Base-by-base conservation (phyloP, 2,797 vertebrate species). In the Oryzias sinensis region DNA sequence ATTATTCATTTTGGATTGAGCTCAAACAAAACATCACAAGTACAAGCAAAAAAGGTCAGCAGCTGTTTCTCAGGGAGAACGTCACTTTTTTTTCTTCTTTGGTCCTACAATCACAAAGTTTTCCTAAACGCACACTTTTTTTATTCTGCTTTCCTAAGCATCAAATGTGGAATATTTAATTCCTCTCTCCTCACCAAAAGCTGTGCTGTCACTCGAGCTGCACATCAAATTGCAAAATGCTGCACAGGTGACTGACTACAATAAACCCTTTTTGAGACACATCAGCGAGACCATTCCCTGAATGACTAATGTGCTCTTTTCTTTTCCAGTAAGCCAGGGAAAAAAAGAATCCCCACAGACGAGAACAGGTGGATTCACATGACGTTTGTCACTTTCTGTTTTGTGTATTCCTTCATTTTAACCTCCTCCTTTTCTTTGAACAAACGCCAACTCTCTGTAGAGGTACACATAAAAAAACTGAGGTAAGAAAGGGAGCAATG, bases 381-480 rank as follows among this genome's bases (percentile, higher is more conserved):
- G 62, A 42, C 55, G 49, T 65, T 75, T 72, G 66, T 82, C 72
- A 56, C 63, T 72, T 74, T 5, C n/a, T 16, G 45, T 6, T 37
- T 43, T 9, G 14, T 18, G 13, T 22, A n/a, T 50, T 46, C 46
- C 53, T 64, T 77, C 42, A 54, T 70, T 72, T 63, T 62, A 42
- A 24, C 72, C 33, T 53, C 11, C 22, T 68, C 46, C 55, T 58
- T 48, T 48, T 37, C 33, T 8, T 37, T 37, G 8, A 11, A 17
- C 29, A 62, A 60, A 45, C 2, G 2, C 20, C 60, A 24, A 55
- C 56, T 56, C 72, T 59, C 71, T 62, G 62, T 81, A 68, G 67
- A 67, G 70, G 81, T 76, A 70, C 74, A 83, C 59, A 79, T 72
- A 58, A 66, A 82, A 33, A 75, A 37, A 40, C 43, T 50, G n/a